A percentile compares a stretch with the other conserved stretches of the same genome.
Conservation (phyloP, 2,888 invertebrate species). For the Papilio gigon region DNA sequence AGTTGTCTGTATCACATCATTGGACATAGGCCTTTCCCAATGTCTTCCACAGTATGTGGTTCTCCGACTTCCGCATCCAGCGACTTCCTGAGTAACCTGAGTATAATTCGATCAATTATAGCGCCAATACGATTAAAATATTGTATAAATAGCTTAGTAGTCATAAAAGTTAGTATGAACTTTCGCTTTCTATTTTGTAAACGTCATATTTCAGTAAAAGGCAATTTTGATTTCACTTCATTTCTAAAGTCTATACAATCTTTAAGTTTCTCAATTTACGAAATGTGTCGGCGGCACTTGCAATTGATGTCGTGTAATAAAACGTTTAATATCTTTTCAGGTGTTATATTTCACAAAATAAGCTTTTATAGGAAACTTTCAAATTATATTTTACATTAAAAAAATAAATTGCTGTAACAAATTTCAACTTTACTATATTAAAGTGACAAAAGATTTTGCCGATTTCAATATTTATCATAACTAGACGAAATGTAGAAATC, state of each 20-base stretch:
- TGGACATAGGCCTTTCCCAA: no score
- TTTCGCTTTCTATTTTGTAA: no score
- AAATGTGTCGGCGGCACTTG: constrained; percentile 20
- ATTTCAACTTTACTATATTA: neutral
- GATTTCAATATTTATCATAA: neutral
- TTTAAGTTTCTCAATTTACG: constrained; percentile 10
- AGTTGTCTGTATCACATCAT: no score
- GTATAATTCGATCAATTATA: no score
- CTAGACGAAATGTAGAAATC: neutral
- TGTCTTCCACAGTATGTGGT: no score
- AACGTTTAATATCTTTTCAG: constrained; percentile 27
- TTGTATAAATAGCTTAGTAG: neutral
- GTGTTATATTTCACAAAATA: constrained; percentile 1
- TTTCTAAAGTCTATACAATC: neutral
- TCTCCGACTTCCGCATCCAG: no score
- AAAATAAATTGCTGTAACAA: neutral
- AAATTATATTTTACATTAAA: neutral
- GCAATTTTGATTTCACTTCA: neutral
- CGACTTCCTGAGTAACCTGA: no score
- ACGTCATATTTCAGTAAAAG: neutral
- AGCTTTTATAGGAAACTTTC: neutral
- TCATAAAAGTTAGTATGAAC: neutral
- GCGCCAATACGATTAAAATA: neutral
- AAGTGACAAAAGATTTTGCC: neutral
- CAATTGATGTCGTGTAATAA: constrained; percentile 17